Base-by-base conservation (phyloP, 2,888 invertebrate genomes). In the Brachypalpus laphriformis region DNA sequence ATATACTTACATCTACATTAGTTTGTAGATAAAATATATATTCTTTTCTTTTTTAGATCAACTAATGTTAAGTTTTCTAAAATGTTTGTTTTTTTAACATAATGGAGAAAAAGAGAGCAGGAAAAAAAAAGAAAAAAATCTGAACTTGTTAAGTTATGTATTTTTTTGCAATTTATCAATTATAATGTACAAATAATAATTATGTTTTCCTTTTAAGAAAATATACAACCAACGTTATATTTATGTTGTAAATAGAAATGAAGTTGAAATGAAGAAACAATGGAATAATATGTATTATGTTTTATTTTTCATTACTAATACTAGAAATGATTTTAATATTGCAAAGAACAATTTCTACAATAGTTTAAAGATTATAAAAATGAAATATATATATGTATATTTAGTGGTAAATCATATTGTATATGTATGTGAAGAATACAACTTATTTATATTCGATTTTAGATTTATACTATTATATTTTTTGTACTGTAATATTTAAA, bases 401-500 rank as follows among this genome's bases (percentile, higher is more conserved):
- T 42, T 68, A 83, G 83, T 49, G 70, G 68, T 74, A 47, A 78
- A 74, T 70, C 74, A 65, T 80, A 83, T 75, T 80, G 83, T 83
- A 80, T 80, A 76, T 63, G 63, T 75, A 68, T 65, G 80, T 78
- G 74, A 70, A 65, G 56, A 80, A 80, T 80, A 83, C 83, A 80
- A 83, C 75, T 88, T 87, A 87, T 87, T 88, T 87, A 87, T 87
- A 87, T 87, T 87, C 87, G 85, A 88, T 81, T 87, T 88, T 87
- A 87, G 87, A 86, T 88, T 87, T 87, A 87, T 87, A 87, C 85
- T 85, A 85, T 81, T 87, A 86, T 87, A 87, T 87, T 88, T 87
- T 88, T 87, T 88, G 88, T 88, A 88, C 87, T 87, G 87, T 88
- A 88, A 87, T 88, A 81, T 87, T 82, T 82, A 86, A 86, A 82